A percentile compares a stretch with the other conserved stretches of the same genome.
phyloP scores from a whole-genome alignment of 1,140 invertebrate genomes.

The Trichonephila clavipes region DNA sequence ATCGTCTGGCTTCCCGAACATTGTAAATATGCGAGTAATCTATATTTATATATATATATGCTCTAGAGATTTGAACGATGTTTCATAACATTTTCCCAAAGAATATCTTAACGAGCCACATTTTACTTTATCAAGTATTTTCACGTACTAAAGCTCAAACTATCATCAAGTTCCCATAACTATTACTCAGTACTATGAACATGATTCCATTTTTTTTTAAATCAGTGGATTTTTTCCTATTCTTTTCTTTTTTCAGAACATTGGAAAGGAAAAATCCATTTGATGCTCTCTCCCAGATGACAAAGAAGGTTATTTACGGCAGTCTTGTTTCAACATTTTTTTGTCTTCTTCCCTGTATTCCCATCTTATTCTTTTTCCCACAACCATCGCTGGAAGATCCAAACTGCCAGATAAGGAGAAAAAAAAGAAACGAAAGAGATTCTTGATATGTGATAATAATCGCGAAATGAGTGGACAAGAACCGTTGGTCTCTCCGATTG shows the following conservation, averaged over 20 bases:
- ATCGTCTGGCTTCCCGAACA: too few relatives aligned
- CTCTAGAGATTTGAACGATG: too few relatives aligned
- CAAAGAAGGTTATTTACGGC: slow-evolving; percentile 38
- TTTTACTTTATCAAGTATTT: too few relatives aligned
- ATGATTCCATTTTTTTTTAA: too few relatives aligned
- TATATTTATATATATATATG: too few relatives aligned
- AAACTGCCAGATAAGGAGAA: neutral
- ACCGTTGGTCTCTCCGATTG: neutral
- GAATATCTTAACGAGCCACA: too few relatives aligned
- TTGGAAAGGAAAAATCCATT: neutral
- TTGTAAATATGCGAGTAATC: too few relatives aligned
- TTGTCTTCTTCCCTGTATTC: neutral
- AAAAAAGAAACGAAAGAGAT: neutral
- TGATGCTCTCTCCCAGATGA: neutral
- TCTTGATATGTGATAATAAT: slow-evolving; percentile 67
- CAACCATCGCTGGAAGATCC: slow-evolving; percentile 3
- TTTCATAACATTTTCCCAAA: too few relatives aligned
- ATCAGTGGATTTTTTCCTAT: neutral
- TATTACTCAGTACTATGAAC: too few relatives aligned
- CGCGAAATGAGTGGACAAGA: slow-evolving; percentile 54
- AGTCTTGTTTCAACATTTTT: neutral
- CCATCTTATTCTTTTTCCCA: neutral
- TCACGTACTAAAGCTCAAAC: too few relatives aligned
- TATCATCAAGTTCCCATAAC: too few relatives aligned
- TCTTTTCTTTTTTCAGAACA: neutral